These are phyloP conservation scores for Callospermophilus lateralis DNA, from an alignment of 2,113 vertebrate species.

Conservation along the genomic window DNA sequence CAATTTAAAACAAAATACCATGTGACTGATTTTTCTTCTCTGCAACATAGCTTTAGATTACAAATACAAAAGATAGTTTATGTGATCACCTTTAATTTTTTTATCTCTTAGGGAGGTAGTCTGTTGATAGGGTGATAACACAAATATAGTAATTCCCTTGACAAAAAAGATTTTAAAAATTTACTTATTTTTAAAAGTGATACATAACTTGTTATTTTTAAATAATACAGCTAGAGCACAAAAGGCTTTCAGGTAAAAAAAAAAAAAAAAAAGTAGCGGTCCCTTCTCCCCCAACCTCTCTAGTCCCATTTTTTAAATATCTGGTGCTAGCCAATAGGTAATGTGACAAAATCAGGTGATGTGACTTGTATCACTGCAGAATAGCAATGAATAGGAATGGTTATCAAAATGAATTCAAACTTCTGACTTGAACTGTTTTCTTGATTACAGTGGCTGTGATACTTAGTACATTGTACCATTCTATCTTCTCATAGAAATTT, in stretches of 20 bases:
- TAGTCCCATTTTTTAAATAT: background rate
- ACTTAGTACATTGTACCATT: background rate
- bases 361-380: background rate
- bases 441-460: background rate
- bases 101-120: slow-evolving; percentile 21
- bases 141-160: background rate
- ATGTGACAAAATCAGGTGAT: too few relatives aligned
- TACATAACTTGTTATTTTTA: background rate
- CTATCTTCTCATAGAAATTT: background rate
- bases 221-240: background rate
- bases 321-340: background rate
- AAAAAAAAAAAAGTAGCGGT: background rate
- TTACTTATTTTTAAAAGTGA: slow-evolving; percentile 24
- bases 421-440: background rate
- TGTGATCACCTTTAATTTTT: slow-evolving; percentile 8
- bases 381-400: background rate
- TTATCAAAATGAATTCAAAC: background rate
- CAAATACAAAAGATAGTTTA: background rate
- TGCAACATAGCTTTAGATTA: background rate
- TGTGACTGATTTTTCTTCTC: background rate
- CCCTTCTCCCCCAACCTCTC: background rate
- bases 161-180: background rate
- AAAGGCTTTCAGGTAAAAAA: background rate
- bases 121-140: background rate
- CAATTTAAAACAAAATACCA: slow-evolving; percentile 27